Base-by-base conservation (phyloP, 2,888 invertebrate genomes). In the Elmis aenea region DNA sequence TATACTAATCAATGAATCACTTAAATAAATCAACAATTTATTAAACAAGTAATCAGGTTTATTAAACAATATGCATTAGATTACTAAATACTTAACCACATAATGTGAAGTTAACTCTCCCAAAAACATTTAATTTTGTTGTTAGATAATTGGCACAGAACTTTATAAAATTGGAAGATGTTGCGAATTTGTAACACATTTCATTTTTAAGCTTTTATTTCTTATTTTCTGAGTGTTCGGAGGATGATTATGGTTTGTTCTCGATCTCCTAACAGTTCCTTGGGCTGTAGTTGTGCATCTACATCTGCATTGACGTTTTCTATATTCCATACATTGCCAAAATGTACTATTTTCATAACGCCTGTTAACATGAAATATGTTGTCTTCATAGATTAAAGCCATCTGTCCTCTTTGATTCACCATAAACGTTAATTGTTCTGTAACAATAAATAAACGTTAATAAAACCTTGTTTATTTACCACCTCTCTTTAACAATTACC, bases 311-410 rank as follows among this genome's bases (percentile, higher is more conserved):
- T 43, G 44, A 3, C 29, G 14, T 22, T 33, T 47, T 26, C 37
- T 34, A 28, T 55, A 53, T 32, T 55, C 51, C 28, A 42, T 37
- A 33, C 55, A 55, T 15, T 53, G 51, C 55, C 55, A 55, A 32
- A 52, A 55, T n/a, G 36, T 44, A 10, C 35, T 44, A 20, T 37
- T 35, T 24, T 50, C 48, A 13, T 42, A 40, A 4, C 49, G 29
- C 10, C 53, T 41, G 21, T 53, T 55, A 18, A 51, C 38, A 35
- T 50, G 41, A 34, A 45, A 55, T 35, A 48, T 46, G 33, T 55
- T 50, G 12, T 53, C 45, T 11, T 48, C 41, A 31, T 43, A 52
- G 12, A 52, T 35, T 26, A 55, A 26, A 5, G 41, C 30, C 20
- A 33, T 47, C 33, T 48, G 47, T 5, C 48, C 44, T 16, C 43